Conservation (phyloP, 2,113 vertebrate species). For the Okapia johnstoni region DNA sequence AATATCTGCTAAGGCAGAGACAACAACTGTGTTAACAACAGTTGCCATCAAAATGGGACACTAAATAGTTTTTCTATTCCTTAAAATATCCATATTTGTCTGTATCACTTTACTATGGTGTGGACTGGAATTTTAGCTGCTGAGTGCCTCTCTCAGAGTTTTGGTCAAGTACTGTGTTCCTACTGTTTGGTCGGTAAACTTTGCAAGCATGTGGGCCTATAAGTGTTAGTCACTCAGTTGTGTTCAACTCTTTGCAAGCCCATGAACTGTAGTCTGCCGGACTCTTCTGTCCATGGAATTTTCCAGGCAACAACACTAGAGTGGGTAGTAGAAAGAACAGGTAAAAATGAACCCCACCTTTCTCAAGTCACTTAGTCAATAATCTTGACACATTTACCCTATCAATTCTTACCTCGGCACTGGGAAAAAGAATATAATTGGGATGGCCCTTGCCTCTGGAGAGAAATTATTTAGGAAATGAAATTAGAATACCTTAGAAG, state of each 20-base stretch:
- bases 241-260: background rate
- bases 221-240: background rate
- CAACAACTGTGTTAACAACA: background rate
- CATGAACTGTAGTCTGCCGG: background rate
- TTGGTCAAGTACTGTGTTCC: background rate
- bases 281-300: background rate
- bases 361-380: background rate
- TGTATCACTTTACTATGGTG: background rate
- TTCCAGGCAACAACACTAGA: background rate
- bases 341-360: background rate
- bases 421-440: background rate
- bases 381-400: background rate
- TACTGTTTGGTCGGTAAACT: background rate
- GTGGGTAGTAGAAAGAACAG: background rate
- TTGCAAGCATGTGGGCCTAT: background rate
- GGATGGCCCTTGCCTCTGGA: background rate
- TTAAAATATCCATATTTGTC: background rate
- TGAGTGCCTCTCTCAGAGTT: background rate
- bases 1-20: background rate
- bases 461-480: background rate
- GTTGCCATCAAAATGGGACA: background rate
- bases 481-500: background rate
- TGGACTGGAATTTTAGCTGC: background rate
- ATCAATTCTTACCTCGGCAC: background rate
- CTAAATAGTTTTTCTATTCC: background rate